These are phyloP conservation scores for Hippopotamyrus pictus DNA, from an alignment of 2,797 vertebrate species.

Conservation along the genomic window DNA sequence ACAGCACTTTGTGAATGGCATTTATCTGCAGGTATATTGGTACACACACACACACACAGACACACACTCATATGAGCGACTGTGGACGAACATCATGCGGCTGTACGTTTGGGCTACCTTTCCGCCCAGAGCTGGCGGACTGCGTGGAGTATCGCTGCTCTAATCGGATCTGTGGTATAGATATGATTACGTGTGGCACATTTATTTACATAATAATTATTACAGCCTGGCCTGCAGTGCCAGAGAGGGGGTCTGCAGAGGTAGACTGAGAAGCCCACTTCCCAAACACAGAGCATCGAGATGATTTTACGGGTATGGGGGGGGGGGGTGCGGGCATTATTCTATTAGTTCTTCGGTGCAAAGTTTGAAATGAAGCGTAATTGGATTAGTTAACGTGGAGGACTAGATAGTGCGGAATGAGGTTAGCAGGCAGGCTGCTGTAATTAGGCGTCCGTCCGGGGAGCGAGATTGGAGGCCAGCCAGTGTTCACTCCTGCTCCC, in stretches of 20 bases:
- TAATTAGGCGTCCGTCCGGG: conserved; percentile 46
- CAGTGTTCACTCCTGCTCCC: conserved; percentile 30
- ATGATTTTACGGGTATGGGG: conserved; percentile 31
- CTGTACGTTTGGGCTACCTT: neutral
- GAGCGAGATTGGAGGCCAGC: conserved; percentile 39
- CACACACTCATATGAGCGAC: neutral
- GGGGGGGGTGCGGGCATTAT: conserved; percentile 34
- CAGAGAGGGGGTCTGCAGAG: conserved; percentile 43
- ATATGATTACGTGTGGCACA: conserved; percentile 75
- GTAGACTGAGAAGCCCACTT: conserved; percentile 29
- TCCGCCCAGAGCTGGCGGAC: conserved; percentile 26
- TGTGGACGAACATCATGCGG: neutral
- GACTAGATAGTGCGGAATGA: conserved; percentile 50
- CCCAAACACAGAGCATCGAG: conserved; percentile 32
- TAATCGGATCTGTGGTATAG: conserved; percentile 74
- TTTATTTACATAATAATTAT: conserved; percentile 85
- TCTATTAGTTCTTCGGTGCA: conserved; percentile 49
- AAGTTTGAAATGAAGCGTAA: conserved; percentile 50
- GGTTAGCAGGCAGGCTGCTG: conserved; percentile 42
- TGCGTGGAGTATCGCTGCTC: conserved; percentile 55
- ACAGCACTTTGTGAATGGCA: neutral
- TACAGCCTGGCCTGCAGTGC: conserved; percentile 65
- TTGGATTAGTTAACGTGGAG: conserved; percentile 50
- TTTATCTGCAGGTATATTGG: neutral
- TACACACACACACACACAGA: neutral